These are phyloP conservation scores for Sialia sialis DNA, from an alignment of 2,113 vertebrate species.

Conservation along the genomic window DNA sequence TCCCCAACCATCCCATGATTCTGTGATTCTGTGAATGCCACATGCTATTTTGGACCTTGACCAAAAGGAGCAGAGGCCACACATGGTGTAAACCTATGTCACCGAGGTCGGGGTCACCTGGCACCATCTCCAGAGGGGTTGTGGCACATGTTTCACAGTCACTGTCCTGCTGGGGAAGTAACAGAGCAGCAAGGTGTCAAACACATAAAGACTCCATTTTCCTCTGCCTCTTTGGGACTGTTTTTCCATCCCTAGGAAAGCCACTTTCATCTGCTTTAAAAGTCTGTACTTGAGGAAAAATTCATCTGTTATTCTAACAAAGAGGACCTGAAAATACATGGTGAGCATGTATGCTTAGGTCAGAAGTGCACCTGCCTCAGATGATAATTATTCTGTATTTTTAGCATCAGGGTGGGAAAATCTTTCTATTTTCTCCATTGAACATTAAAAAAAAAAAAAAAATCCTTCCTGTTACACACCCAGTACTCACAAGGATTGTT, in stretches of 20 bases:
- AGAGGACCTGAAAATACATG: not conserved
- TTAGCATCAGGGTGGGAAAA: conserved; percentile 45
- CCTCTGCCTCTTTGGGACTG: not conserved
- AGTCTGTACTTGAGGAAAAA: not conserved
- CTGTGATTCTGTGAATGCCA: not conserved
- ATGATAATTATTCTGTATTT: conserved; percentile 59
- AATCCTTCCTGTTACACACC: conserved; percentile 60
- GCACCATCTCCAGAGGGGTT: not conserved
- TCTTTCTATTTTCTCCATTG: conserved; percentile 60
- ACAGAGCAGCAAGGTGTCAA: not conserved
- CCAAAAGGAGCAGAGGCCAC: not conserved
- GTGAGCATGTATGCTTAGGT: conserved; percentile 1
- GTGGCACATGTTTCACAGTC: not conserved
- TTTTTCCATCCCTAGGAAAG: not conserved
- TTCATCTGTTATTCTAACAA: not conserved
- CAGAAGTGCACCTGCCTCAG: conserved; percentile 54
- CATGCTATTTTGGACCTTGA: not conserved
- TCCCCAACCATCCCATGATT: not conserved
- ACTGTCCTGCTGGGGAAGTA: not conserved
- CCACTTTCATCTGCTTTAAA: not conserved
- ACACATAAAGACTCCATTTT: not conserved
- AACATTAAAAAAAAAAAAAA: not conserved
- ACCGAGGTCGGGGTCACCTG: not conserved
- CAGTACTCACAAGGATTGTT: conserved; percentile 18
- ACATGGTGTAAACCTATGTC: not conserved